Evolutionary conservation across 2,113 vertebrate species (phyloP).

Genomic region (Callocephalon fimbriatum): DNA sequence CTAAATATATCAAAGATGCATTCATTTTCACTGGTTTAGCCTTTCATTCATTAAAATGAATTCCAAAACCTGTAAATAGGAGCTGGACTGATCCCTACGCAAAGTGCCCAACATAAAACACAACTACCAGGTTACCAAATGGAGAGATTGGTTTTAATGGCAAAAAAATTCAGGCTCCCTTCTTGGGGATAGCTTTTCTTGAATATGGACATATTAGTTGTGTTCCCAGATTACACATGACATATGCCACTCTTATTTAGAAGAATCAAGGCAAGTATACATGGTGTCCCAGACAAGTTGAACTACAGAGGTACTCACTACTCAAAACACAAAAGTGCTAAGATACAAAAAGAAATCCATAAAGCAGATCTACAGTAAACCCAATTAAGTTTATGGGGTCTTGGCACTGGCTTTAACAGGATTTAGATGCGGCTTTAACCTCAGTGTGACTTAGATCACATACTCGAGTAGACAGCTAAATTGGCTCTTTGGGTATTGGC

Average conservation of each 20-base stretch:
- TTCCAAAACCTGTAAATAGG: neutral
- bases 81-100: neutral
- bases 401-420: neutral
- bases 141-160: neutral
- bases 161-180: neutral
- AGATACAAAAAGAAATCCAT: neutral
- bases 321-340: neutral
- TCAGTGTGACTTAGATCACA: neutral
- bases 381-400: neutral
- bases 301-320: neutral
- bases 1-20: neutral
- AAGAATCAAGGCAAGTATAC: neutral
- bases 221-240: neutral
- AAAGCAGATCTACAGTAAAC: neutral
- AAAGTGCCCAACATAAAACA: neutral
- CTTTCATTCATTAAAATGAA: neutral
- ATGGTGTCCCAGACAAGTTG: neutral
- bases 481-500: neutral
- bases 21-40: neutral
- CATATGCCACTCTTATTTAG: neutral
- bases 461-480: neutral
- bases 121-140: neutral
- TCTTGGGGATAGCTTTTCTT: neutral
- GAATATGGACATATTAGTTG: too few relatives aligned
- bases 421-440: constrained; percentile 18